Base-by-base conservation (phyloP, 1,140 invertebrate genomes). In the Drosophila albomicans region DNA sequence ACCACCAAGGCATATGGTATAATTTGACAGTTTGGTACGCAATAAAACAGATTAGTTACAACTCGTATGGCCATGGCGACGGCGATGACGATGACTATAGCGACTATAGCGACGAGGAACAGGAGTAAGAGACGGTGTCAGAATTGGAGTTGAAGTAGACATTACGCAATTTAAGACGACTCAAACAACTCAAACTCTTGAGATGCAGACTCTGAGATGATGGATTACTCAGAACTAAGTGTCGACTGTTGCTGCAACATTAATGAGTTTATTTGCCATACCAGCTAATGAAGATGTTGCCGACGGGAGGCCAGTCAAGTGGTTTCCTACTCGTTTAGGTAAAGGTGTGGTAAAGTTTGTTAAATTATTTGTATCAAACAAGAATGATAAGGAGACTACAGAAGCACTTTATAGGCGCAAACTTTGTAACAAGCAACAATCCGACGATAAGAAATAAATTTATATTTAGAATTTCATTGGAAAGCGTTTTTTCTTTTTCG, bases 131-230 rank as follows among this genome's bases (percentile, higher is more conserved):
- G 78, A 15, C 81, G 82, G 45, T 51, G 52, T 38, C 10, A 10
- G 8, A 38, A 10, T 70, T 79, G 75, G 32, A 30, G 46, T 30
- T 58, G 45, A 16, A 4, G 28, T 15, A 86, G 72, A 88, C 84
- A 84, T 88, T 87, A 75, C 84, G 85, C 85, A 88, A 88, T 87
- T 87, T 59, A 73, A 87, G 77, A 80, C 77, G 80, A 84, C 77
- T 88, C 80, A 78, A 75, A 80, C 85, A 89, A 8, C 8, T 11
- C 7, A 38, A 80, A 66, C 84, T 74, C 77, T 89, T 79, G 52
- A 84, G 66, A 67, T 72, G 62, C 25, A 6, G 62, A 62, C 61
- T 38, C 32, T 49, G 66, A 57, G 49, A 61, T 72, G 58, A 35
- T 67, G 61, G 41, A 20, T 20, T 20, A 20, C 16, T 20, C 16